Conservation (phyloP, 92 coral and sea anemone genomes). For the Epizoanthus fatuus region DNA sequence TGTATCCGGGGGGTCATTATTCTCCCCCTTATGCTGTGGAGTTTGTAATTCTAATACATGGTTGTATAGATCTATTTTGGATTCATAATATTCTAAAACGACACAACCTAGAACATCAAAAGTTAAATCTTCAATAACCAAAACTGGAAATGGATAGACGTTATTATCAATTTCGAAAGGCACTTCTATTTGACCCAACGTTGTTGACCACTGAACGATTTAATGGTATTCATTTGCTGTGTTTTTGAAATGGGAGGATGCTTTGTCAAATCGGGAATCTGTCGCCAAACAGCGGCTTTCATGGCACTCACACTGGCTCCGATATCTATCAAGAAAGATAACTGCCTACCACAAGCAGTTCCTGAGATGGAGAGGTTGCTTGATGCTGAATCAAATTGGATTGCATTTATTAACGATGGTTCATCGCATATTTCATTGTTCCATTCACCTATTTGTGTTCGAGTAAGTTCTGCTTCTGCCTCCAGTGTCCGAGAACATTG, state of each 20-base stretch:
- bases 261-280: not conserved
- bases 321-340: slow-evolving; percentile 49
- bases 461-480: too few species aligned
- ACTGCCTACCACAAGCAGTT: not conserved
- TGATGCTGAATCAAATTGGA: slow-evolving; percentile 2
- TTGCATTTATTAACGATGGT: not conserved
- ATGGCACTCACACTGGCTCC: slow-evolving; percentile 60
- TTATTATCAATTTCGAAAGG: not conserved
- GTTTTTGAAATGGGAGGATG: not conserved
- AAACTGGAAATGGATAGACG: slow-evolving; percentile 2
- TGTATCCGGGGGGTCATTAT: too few species aligned
- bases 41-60: not conserved
- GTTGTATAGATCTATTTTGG: slow-evolving; percentile 12
- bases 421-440: too few species aligned
- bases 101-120: slow-evolving; percentile 67
- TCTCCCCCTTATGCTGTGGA: not conserved
- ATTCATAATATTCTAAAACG: slow-evolving; percentile 43
- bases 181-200: slow-evolving; percentile 15
- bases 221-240: not conserved
- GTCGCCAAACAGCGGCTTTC: not conserved
- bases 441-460: too few species aligned
- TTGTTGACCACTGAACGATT: slow-evolving; percentile 69
- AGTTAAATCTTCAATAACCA: slow-evolving; percentile 27
- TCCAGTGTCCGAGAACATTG: too few species aligned
- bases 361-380: slow-evolving; percentile 31